Conservation (phyloP, 2,888 invertebrate species). For the Drosophila kambysellisi region DNA sequence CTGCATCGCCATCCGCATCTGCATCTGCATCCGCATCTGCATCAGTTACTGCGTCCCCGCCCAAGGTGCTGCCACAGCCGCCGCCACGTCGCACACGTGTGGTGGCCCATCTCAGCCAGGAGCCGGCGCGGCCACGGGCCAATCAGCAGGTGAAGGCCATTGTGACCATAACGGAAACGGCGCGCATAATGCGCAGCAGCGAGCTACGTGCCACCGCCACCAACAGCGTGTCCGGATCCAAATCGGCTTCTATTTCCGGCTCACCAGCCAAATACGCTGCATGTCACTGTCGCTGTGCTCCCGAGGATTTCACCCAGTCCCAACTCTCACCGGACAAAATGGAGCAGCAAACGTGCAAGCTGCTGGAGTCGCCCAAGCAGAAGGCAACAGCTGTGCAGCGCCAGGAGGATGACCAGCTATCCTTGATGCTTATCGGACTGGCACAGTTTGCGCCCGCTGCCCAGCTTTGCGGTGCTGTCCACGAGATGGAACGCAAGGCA, state of each 20-base stretch:
- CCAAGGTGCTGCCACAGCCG: constrained; percentile 60
- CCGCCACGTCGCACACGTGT: constrained; percentile 66
- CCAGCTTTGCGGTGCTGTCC: constrained; percentile 84
- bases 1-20: constrained; percentile 5
- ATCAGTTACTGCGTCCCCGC: constrained; percentile 25
- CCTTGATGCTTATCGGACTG: constrained; percentile 89
- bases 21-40: constrained; percentile 10
- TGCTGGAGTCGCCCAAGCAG: constrained; percentile 83
- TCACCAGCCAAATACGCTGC: constrained; percentile 65
- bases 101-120: constrained; percentile 62
- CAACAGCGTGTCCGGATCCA: not conserved
- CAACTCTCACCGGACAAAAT: constrained; percentile 84
- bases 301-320: constrained; percentile 83
- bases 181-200: constrained; percentile 67
- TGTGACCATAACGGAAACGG: constrained; percentile 77
- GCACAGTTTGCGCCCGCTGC: constrained; percentile 86
- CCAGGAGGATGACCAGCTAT: constrained; percentile 87
- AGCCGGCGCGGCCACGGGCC: constrained; percentile 52
- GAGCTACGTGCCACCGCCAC: constrained; percentile 19
- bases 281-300: constrained; percentile 84
- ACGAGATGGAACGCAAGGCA: constrained; percentile 55
- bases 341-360: constrained; percentile 84
- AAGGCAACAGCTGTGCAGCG: constrained; percentile 49
- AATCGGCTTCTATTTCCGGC: constrained; percentile 17
- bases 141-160: constrained; percentile 74